Percentiles rank a stretch among this genome's conserved stretches.
These are phyloP conservation scores for Thunnus thynnus DNA, from an alignment of 2,113 vertebrate genomes.

Conservation along the genomic window DNA sequence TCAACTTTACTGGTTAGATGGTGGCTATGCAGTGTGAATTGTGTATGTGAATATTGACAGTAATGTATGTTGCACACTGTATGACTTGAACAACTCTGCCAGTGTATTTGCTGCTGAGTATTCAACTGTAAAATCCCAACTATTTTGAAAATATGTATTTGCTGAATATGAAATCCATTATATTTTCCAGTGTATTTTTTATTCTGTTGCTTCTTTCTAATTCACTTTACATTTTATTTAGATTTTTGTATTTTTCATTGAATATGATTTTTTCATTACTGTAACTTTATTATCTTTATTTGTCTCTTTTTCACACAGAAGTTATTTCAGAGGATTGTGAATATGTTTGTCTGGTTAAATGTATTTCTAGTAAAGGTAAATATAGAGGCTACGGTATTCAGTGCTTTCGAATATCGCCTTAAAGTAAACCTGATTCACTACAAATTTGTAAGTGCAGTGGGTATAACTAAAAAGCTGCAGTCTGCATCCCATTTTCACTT, in stretches of 20 bases:
- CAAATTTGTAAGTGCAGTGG: slow-evolving; percentile 4
- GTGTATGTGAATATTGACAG: neutral
- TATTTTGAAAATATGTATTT: too few species aligned
- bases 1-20: neutral
- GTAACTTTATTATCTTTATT: neutral
- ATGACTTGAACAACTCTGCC: slow-evolving; percentile 5
- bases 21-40: slow-evolving; percentile 4
- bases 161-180: too few species aligned
- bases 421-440: neutral
- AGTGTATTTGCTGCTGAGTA: slow-evolving; percentile 28
- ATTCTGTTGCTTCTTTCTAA: neutral
- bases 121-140: too few species aligned
- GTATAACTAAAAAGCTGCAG: neutral
- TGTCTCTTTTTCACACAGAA: neutral
- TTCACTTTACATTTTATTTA: neutral
- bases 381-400: neutral
- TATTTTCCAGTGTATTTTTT: neutral
- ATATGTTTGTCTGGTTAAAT: neutral
- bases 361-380: neutral
- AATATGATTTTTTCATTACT: neutral
- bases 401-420: neutral
- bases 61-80: neutral
- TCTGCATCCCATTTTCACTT: slow-evolving; percentile 12
- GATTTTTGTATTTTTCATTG: too few species aligned
- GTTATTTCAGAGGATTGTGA: neutral